These are phyloP conservation scores for Anthopleura xanthogrammica DNA, from an alignment of 92 coral and sea anemone species.

Conservation along the genomic window DNA sequence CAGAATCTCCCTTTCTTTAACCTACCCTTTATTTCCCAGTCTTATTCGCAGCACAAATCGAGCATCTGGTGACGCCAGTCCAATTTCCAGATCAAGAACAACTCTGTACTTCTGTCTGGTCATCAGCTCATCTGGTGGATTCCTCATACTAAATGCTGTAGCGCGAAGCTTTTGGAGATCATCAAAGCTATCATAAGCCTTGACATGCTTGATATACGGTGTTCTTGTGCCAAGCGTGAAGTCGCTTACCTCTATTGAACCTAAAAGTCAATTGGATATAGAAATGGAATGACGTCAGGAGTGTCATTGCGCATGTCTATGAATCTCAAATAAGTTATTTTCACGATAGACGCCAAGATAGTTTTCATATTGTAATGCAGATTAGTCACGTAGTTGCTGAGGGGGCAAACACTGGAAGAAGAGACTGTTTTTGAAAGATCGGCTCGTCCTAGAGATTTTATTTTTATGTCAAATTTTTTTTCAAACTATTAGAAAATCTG, in stretches of 20 bases:
- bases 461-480: too few relatives aligned
- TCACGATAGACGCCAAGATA: too few relatives aligned
- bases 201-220: slow-evolving; percentile 68
- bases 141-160: slow-evolving; percentile 65
- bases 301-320: too few relatives aligned
- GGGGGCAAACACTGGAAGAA: too few relatives aligned
- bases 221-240: slow-evolving; percentile 80
- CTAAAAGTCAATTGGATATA: slow-evolving; percentile 11
- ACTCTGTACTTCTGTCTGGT: slow-evolving; percentile 70
- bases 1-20: neutral
- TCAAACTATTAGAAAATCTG: too few relatives aligned
- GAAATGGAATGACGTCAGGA: too few relatives aligned
- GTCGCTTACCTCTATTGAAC: slow-evolving; percentile 71
- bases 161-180: slow-evolving; percentile 70
- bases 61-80: slow-evolving; percentile 81
- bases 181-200: slow-evolving; percentile 62
- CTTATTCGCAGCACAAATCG: slow-evolving; percentile 70
- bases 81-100: slow-evolving; percentile 70
- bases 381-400: too few relatives aligned
- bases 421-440: too few relatives aligned
- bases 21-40: slow-evolving; percentile 81
- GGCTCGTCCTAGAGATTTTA: too few relatives aligned
- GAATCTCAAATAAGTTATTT: too few relatives aligned
- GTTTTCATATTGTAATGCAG: too few relatives aligned
- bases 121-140: slow-evolving; percentile 74